Base-by-base conservation (phyloP, 2,888 invertebrate genomes). In the Nasonovia ribisnigri region DNA sequence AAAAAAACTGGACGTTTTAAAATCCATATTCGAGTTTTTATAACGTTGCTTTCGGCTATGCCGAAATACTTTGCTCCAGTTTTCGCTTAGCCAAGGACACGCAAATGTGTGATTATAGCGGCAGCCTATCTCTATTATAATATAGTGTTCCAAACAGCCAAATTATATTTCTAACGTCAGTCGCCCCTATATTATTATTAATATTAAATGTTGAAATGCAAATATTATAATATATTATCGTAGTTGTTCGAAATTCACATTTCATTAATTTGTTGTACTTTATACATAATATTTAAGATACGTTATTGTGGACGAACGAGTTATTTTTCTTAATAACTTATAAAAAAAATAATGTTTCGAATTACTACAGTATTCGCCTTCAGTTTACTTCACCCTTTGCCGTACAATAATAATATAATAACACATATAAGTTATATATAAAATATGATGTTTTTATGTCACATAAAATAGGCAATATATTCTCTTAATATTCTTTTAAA, bases 31-130 rank as follows among this genome's bases (percentile, higher is more conserved):
- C 54, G 88, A 36, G 54, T 88, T 57, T 88, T 57, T 88, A 43
- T 54, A 43, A 36, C 26, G 13, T 46, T 24, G 67, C 90, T 36
- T 51, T 42, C 77, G 77, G 77, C 36, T 84, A 90, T 51, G 84
- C 84, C 42, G 84, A 91, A 91, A 91, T 54, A 42, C 54, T 29
- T 13, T 84, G 84, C 91, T 91, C 91, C 51, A 91, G 91, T 91
- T 91, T 54, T n/a, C 36, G 29, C 26, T 84, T 51, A 54, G 29
- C 84, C 51, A 91, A 91, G 91, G 91, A 91, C 91, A 91, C 91
- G 43, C 51, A n/a, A 51, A 88, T 88, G 87, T 46, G 29, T 84
- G 42, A 54, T 77, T 84, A 84, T 57, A 51, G 26, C 20, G 90
- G 48, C 48, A 26, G 11, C 20, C 77, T 90, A 51, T 77, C 77